These are phyloP conservation scores for Suricata suricatta DNA, from an alignment of 2,113 vertebrate species.

Conservation along the genomic window DNA sequence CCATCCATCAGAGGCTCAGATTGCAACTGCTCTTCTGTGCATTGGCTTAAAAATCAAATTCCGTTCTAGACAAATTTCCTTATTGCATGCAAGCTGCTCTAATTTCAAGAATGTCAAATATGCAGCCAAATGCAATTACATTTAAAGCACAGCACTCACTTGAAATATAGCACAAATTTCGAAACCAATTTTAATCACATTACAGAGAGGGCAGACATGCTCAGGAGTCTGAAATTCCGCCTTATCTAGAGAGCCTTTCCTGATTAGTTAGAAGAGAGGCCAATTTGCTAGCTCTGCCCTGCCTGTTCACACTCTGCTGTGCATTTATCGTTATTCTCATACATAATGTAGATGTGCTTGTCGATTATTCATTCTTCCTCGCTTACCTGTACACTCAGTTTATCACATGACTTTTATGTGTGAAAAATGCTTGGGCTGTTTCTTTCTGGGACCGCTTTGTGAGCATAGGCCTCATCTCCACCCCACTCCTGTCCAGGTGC, in stretches of 20 bases:
- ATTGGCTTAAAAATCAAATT: constrained; percentile 74
- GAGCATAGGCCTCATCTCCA: not conserved
- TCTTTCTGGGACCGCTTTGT: not conserved
- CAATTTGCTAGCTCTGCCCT: constrained; percentile 34
- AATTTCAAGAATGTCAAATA: constrained; percentile 76
- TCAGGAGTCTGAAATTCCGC: constrained; percentile 63
- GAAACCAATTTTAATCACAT: constrained; percentile 79
- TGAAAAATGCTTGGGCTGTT: not conserved
- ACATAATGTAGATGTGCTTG: not conserved
- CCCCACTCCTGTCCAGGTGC: not conserved
- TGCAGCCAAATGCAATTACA: constrained; percentile 72
- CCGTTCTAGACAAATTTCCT: constrained; percentile 71
- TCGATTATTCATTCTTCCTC: not conserved
- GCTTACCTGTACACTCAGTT: not conserved
- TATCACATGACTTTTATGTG: not conserved
- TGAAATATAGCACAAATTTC: constrained; percentile 75
- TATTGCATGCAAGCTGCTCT: constrained; percentile 75
- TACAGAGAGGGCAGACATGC: constrained; percentile 70
- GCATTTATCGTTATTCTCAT: not conserved
- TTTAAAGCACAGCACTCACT: constrained; percentile 72
- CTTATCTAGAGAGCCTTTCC: constrained; percentile 48
- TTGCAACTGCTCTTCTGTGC: constrained; percentile 57
- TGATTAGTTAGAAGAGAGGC: constrained; percentile 60
- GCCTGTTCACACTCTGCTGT: not conserved
- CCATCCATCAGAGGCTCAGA: constrained; percentile 52